Evolutionary conservation across 1,140 invertebrate genomes (phyloP).

Genomic region (Lineus longissimus): DNA sequence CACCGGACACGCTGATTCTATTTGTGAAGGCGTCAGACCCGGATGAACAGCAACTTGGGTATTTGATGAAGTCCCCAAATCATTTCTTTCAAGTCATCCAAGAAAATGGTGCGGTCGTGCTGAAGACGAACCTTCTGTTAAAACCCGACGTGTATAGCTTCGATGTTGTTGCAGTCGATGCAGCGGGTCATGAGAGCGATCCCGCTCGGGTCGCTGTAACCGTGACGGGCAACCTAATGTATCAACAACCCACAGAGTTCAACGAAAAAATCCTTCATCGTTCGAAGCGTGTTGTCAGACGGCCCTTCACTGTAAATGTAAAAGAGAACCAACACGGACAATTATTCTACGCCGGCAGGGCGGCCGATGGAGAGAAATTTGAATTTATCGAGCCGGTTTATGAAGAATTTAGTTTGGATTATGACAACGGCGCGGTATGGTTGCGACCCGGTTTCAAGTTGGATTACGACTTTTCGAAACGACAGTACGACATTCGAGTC

Average conservation of each 20-base stretch:
- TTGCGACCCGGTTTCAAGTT: no score
- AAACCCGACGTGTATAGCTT: neutral
- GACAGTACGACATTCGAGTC: no score
- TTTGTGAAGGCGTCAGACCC: neutral
- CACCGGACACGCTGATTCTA: neutral
- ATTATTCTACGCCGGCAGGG: no score
- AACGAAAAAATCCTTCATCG: no score
- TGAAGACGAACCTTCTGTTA: neutral
- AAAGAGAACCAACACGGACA: no score
- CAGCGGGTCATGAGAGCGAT: neutral
- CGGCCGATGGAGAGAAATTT: no score
- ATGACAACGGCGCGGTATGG: no score
- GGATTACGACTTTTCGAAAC: no score
- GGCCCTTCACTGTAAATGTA: no score
- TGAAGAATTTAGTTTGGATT: no score
- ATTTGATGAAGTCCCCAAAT: slow-evolving; percentile 1
- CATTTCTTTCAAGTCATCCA: neutral
- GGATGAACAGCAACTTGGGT: neutral
- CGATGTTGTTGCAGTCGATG: neutral
- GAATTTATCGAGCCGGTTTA: no score
- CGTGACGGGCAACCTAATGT: neutral
- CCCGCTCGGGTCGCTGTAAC: neutral
- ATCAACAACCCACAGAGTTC: neutral
- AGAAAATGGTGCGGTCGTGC: neutral
- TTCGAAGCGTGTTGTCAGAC: no score